Evolutionary conservation across 2,888 invertebrate genomes (phyloP).

Genomic region (Miltochrista miniata): DNA sequence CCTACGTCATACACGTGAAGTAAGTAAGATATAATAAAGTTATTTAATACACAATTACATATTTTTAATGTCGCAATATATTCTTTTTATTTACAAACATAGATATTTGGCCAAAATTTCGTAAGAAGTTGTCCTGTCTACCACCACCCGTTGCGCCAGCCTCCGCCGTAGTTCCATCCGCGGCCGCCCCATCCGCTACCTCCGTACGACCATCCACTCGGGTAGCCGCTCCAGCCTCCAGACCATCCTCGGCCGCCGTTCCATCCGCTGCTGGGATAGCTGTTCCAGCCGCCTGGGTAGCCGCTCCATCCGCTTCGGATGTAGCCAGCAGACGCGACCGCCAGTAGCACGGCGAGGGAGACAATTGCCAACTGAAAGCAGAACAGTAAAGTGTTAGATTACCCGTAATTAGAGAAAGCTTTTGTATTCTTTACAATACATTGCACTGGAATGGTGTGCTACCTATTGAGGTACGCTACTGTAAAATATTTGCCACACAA

Average conservation of each 20-base stretch:
- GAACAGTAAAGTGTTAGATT: background rate
- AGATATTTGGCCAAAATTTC: background rate
- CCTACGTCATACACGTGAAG: too few species aligned
- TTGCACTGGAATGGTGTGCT: too few species aligned
- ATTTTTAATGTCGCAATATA: background rate
- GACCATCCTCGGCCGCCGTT: background rate
- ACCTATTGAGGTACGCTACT: too few species aligned
- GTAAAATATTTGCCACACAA: too few species aligned
- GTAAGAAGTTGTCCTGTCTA: background rate
- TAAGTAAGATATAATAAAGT: background rate
- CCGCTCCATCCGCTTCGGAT: constrained; percentile 23
- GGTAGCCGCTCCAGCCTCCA: background rate
- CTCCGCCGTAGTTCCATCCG: background rate
- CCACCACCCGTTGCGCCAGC: background rate
- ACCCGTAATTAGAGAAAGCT: too few species aligned
- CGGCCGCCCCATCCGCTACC: background rate
- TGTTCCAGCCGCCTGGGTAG: constrained; percentile 6
- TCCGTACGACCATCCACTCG: background rate
- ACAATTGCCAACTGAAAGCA: constrained; percentile 30
- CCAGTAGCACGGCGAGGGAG: constrained; percentile 43
- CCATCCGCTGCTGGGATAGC: constrained; percentile 4
- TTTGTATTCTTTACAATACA: too few species aligned
- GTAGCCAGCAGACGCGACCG: constrained; percentile 53
- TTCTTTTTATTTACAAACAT: background rate
- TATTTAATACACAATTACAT: background rate